phyloP scores from a whole-genome alignment of 2,113 vertebrate genomes.

The Zosterops lateralis region DNA sequence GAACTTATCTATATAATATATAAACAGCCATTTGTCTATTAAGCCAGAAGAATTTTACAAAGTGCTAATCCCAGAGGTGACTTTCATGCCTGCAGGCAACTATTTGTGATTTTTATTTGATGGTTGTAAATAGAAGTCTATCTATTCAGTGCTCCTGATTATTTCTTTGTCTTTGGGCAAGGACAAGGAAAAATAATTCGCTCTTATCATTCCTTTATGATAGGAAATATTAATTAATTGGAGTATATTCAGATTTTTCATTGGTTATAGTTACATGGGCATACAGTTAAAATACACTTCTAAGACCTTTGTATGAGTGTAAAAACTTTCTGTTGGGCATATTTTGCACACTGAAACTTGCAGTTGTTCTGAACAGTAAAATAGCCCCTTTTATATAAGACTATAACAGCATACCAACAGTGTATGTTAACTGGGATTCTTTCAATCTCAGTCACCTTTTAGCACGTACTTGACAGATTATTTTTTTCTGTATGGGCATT shows the following conservation, averaged over 20 bases:
- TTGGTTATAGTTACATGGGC: background rate
- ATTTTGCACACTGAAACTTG: background rate
- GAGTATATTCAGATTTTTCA: background rate
- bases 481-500: background rate
- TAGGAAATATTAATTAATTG: background rate
- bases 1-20: background rate
- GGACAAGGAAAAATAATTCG: background rate
- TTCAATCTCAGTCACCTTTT: background rate
- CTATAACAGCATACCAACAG: background rate
- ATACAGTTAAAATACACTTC: background rate
- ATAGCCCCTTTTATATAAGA: background rate
- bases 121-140: background rate
- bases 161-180: slow-evolving; percentile 25
- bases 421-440: background rate
- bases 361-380: background rate
- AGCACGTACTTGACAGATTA: accelerated
- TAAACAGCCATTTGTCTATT: background rate
- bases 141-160: background rate
- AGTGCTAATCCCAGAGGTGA: background rate
- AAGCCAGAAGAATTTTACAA: background rate
- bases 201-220: background rate
- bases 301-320: background rate
- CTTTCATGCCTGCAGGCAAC: background rate
- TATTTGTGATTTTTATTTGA: background rate
- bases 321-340: background rate